Percentiles rank a stretch among this genome's conserved stretches.
phyloP scores from a whole-genome alignment of 2,113 vertebrate genomes.

The Thymallus thymallus region DNA sequence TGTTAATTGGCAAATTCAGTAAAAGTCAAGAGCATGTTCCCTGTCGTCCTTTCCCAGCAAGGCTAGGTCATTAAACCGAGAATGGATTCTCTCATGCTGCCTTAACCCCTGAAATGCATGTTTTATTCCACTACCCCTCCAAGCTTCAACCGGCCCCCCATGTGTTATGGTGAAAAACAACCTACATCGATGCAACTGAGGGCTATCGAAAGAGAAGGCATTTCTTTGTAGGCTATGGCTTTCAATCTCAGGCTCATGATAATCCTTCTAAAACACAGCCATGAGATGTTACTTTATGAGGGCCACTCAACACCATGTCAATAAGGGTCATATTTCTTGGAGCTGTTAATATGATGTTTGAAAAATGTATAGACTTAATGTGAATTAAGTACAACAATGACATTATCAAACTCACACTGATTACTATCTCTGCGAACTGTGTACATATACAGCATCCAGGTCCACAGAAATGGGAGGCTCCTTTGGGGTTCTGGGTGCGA shows the following conservation, averaged over 20 bases:
- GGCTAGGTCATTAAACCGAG: constrained; percentile 99
- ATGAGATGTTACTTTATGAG: background rate
- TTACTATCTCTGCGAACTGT: constrained; percentile 42
- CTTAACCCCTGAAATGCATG: constrained; percentile 93
- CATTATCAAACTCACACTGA: constrained; percentile 43
- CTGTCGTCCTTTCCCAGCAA: constrained; percentile 95
- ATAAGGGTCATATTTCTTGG: too few relatives aligned
- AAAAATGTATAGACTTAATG: too few relatives aligned
- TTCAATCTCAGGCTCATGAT: background rate
- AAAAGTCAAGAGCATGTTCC: constrained; percentile 99
- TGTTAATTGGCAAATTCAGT: constrained; percentile 99
- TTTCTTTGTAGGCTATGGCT: constrained; percentile 4
- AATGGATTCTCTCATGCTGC: constrained; percentile 99
- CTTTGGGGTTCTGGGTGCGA: constrained; percentile 80
- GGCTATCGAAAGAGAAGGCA: constrained; percentile 34
- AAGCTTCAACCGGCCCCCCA: constrained; percentile 50
- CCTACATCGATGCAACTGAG: constrained; percentile 32
- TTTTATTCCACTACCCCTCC: constrained; percentile 46
- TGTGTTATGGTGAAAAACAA: constrained; percentile 59
- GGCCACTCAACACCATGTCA: background rate
- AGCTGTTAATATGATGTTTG: too few relatives aligned
- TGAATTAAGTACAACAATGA: constrained; percentile 29
- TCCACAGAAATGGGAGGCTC: constrained; percentile 72
- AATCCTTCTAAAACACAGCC: background rate
- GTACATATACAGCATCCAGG: constrained; percentile 54